These are phyloP conservation scores for Atta colombica DNA, from an alignment of 1,140 invertebrate species.

Conservation along the genomic window DNA sequence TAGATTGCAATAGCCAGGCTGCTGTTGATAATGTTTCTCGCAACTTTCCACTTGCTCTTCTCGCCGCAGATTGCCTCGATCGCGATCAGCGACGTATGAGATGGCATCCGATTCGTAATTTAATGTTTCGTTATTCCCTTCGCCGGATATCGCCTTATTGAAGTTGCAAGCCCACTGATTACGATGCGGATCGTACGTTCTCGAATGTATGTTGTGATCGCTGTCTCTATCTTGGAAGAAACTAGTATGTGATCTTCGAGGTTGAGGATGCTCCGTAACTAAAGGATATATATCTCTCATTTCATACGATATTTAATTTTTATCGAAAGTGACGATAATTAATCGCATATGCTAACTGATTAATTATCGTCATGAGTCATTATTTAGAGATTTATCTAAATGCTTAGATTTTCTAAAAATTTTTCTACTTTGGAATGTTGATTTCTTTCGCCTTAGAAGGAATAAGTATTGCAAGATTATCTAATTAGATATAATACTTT, in stretches of 20 bases:
- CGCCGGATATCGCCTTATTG: background rate
- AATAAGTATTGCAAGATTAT: background rate
- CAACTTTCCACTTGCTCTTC: background rate
- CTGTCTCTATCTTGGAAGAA: conserved; percentile 6
- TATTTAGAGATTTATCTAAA: conserved; percentile 2
- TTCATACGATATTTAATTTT: background rate
- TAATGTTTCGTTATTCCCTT: background rate
- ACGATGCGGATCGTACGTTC: conserved; percentile 16
- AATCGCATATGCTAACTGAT: background rate
- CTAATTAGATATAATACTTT: too few relatives aligned
- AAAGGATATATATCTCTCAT: background rate
- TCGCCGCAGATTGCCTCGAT: background rate
- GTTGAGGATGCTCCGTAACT: background rate
- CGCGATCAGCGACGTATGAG: background rate
- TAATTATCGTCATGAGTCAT: conserved; percentile 13
- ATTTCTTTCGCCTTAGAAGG: background rate
- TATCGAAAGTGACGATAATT: background rate
- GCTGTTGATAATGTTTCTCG: conserved; percentile 7
- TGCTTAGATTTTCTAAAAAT: conserved; percentile 8
- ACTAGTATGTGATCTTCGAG: conserved; percentile 30
- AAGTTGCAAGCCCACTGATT: conserved; percentile 24
- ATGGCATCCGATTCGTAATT: conserved; percentile 11
- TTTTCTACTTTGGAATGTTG: background rate
- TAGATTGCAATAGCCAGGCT: conserved; percentile 71
- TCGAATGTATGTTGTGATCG: background rate